phyloP scores from a whole-genome alignment of 2,797 vertebrate species.

The Characodon lateralis region DNA sequence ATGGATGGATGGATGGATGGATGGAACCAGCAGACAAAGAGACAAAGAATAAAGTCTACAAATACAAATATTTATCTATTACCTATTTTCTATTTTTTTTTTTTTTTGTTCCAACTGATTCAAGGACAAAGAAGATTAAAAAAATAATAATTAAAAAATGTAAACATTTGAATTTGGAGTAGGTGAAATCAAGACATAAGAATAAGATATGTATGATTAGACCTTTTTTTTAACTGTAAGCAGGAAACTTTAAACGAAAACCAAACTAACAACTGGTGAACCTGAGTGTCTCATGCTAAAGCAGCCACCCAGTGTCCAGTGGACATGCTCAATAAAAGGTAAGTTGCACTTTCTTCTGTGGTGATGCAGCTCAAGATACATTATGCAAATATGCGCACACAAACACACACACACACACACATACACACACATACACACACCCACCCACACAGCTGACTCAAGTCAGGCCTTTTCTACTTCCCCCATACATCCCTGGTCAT shows the following conservation, averaged over 20 bases:
- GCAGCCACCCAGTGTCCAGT: neutral
- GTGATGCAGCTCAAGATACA: constrained; percentile 30
- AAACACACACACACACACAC: neutral
- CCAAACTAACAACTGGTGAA: neutral
- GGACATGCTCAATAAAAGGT: constrained; percentile 8
- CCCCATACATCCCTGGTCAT: constrained; percentile 37
- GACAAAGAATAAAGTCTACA: neutral
- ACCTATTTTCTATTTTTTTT: neutral
- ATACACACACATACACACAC: neutral
- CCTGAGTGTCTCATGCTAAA: constrained; percentile 4
- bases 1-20: neutral
- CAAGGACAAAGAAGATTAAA: neutral
- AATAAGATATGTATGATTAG: neutral
- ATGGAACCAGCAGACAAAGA: neutral
- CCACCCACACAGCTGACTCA: constrained; percentile 2
- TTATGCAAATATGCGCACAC: constrained; percentile 33
- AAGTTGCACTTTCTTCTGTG: neutral
- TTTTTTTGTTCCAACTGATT: neutral
- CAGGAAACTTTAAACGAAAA: neutral
- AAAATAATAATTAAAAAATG: neutral
- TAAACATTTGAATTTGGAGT: neutral
- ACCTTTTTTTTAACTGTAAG: neutral
- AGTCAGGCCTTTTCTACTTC: constrained; percentile 45
- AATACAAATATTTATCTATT: neutral
- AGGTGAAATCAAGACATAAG: neutral